Evolutionary conservation across 2,113 vertebrate genomes (phyloP).

Genomic region (Atractosteus spatula): DNA sequence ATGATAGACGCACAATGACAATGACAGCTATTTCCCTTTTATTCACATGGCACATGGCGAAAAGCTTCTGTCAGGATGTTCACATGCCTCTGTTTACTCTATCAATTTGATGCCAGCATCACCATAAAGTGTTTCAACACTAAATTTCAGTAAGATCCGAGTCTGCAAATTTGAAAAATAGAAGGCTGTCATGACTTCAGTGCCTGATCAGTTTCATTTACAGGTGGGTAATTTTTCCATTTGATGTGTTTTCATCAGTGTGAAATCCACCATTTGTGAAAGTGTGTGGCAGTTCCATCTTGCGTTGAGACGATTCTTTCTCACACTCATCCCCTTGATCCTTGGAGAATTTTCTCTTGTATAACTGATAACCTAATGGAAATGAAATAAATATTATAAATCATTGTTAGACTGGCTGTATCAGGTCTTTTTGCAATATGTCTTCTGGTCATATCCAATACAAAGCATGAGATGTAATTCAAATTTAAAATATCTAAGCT

Average conservation of each 20-base stretch:
- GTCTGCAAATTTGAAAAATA: not conserved
- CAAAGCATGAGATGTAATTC: no score
- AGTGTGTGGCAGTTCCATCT: slow-evolving; percentile 15
- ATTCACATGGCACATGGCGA: no score
- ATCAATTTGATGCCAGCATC: not conserved
- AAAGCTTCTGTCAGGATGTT: no score
- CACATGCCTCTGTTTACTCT: no score
- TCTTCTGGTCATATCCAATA: no score
- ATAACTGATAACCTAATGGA: slow-evolving; percentile 67
- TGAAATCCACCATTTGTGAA: slow-evolving; percentile 68
- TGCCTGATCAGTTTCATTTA: slow-evolving; percentile 31
- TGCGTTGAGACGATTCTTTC: slow-evolving; percentile 11
- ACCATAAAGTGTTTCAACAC: not conserved
- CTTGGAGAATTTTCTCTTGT: slow-evolving; percentile 42
- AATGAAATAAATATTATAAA: slow-evolving; percentile 3
- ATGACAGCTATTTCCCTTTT: no score
- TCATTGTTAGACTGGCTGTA: no score
- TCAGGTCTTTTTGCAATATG: no score
- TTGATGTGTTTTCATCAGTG: slow-evolving; percentile 44
- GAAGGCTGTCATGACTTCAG: not conserved
- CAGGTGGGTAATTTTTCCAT: slow-evolving; percentile 39
- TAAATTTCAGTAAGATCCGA: not conserved
- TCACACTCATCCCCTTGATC: slow-evolving; percentile 33
- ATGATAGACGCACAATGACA: no score
- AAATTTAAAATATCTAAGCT: no score